phyloP scores from a whole-genome alignment of 1,140 invertebrate genomes.

The Zophobas morio region DNA sequence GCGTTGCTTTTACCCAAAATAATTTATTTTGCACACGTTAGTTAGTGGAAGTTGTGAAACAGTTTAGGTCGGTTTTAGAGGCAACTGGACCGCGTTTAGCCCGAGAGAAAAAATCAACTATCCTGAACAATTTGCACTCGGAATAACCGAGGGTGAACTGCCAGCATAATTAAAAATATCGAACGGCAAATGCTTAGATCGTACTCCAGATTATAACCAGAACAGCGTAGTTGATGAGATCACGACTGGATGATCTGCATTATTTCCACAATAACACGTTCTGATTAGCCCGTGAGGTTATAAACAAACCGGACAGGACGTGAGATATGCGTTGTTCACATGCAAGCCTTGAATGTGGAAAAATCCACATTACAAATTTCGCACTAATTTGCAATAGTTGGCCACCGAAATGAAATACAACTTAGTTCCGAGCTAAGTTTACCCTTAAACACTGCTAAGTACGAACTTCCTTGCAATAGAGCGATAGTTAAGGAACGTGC shows the following conservation, averaged over 20 bases:
- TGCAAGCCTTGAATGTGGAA: constrained; percentile 37
- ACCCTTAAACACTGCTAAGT: too few species aligned
- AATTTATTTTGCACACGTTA: too few species aligned
- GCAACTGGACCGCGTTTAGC: not conserved
- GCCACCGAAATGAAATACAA: not conserved
- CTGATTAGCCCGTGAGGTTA: constrained; percentile 53
- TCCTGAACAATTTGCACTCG: constrained; percentile 11
- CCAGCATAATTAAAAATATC: constrained; percentile 50
- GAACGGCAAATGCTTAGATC: constrained; percentile 48
- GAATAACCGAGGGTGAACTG: constrained; percentile 14
- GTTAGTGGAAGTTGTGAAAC: too few species aligned
- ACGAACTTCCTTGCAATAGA: too few species aligned
- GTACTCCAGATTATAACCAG: constrained; percentile 45
- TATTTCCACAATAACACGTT: constrained; percentile 58
- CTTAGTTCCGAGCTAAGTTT: too few species aligned
- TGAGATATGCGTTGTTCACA: constrained; percentile 47
- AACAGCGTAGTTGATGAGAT: constrained; percentile 52
- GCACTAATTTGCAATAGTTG: constrained; percentile 8
- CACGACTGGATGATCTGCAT: constrained; percentile 54
- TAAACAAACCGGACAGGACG: constrained; percentile 50
- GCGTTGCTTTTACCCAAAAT: too few species aligned
- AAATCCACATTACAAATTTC: constrained; percentile 36
- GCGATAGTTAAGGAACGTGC: too few species aligned
- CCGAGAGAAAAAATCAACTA: not conserved
- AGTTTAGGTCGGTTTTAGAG: too few species aligned